Conservation (phyloP, 2,888 invertebrate genomes). For the Epistrophe eligans region DNA sequence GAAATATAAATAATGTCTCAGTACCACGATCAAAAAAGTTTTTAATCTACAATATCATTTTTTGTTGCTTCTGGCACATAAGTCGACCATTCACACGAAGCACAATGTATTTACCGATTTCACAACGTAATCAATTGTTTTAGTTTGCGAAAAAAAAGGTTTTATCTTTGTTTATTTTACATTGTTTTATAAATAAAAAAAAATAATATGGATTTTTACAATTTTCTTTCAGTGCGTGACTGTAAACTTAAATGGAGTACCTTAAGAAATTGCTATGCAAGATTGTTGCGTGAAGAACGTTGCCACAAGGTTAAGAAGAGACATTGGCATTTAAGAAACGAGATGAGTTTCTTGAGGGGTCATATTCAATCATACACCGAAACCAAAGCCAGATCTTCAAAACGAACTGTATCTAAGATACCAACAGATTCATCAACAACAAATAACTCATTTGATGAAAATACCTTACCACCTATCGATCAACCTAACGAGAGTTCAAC, state of each 20-base stretch:
- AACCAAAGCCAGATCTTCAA: background rate
- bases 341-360: slow-evolving; percentile 31
- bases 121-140: no score
- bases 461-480: background rate
- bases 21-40: no score
- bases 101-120: no score
- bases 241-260: slow-evolving; percentile 45
- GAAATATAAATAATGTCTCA: no score
- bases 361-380: slow-evolving; percentile 28
- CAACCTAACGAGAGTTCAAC: background rate
- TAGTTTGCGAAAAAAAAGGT: no score
- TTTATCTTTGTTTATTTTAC: no score
- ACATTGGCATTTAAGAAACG: slow-evolving; percentile 44
- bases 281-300: slow-evolving; percentile 40
- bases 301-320: slow-evolving; percentile 2
- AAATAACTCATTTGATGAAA: background rate
- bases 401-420: background rate
- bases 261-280: slow-evolving; percentile 52
- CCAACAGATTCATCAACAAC: background rate
- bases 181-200: no score
- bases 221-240: slow-evolving; percentile 32
- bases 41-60: no score
- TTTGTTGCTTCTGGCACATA: no score
- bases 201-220: no score
- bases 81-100: no score